phyloP scores from a whole-genome alignment of 2,797 vertebrate genomes.

The Hirundo rustica region DNA sequence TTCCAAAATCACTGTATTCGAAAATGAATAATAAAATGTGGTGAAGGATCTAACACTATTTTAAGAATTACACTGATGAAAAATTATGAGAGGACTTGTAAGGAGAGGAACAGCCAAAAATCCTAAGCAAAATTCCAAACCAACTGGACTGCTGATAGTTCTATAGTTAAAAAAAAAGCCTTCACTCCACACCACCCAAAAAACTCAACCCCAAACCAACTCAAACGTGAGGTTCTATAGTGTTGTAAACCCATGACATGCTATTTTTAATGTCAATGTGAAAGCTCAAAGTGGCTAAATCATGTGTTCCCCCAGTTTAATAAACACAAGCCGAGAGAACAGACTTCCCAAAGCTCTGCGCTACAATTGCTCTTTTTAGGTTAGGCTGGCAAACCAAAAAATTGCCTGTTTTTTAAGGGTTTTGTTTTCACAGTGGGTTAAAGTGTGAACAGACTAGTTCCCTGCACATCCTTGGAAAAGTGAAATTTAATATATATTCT shows the following conservation, averaged over 20 bases:
- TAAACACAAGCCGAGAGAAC: background rate
- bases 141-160: background rate
- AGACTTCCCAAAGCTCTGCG: background rate
- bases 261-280: background rate
- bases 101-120: background rate
- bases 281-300: background rate
- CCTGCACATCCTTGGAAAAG: background rate
- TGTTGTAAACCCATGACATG: background rate
- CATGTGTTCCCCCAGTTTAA: background rate
- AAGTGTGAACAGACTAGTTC: background rate
- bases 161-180: background rate
- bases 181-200: rapidly evolving
- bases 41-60: background rate
- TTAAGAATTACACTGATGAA: background rate
- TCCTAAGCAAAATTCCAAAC: background rate
- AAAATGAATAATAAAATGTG: background rate
- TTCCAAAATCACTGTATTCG: background rate
- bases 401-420: background rate
- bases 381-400: background rate
- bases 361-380: background rate
- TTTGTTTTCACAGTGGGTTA: background rate
- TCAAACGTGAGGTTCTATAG: background rate
- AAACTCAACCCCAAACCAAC: background rate
- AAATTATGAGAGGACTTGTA: background rate
- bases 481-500: background rate